phyloP scores from a whole-genome alignment of 2,888 invertebrate genomes.

The Epiblema foenella region DNA sequence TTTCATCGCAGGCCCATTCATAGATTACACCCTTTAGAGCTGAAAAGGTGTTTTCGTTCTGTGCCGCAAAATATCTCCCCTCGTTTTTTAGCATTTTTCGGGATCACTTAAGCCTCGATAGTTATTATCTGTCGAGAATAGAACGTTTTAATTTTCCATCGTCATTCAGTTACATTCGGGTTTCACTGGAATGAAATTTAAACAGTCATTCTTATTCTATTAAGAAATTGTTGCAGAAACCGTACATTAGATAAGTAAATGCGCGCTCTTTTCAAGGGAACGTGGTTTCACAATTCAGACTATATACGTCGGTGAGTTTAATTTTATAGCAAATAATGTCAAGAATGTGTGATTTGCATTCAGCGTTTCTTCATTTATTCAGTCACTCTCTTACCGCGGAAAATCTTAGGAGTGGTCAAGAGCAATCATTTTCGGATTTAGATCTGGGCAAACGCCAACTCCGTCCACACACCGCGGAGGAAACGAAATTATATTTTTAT shows the following conservation, averaged over 20 bases:
- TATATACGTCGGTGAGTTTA: neutral
- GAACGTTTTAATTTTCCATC: slow-evolving; percentile 82
- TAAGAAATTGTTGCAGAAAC: slow-evolving; percentile 57
- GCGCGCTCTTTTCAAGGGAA: neutral
- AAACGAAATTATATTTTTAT: slow-evolving; percentile 48
- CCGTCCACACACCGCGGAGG: slow-evolving; percentile 58
- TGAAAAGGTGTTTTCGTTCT: slow-evolving; percentile 85
- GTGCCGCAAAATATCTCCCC: slow-evolving; percentile 80
- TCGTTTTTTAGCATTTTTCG: slow-evolving; percentile 72
- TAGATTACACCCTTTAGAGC: slow-evolving; percentile 59
- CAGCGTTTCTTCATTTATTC: slow-evolving; percentile 20
- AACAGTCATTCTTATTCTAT: slow-evolving; percentile 77
- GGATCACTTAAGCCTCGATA: slow-evolving; percentile 83
- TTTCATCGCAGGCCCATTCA: slow-evolving; percentile 77
- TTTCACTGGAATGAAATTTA: slow-evolving; percentile 68
- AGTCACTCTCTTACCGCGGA: slow-evolving; percentile 52
- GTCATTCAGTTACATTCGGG: slow-evolving; percentile 79
- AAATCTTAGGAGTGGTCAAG: slow-evolving; percentile 76
- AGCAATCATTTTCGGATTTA: slow-evolving; percentile 71
- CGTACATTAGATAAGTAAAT: slow-evolving; percentile 38
- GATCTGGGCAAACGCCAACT: slow-evolving; percentile 76
- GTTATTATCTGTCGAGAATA: slow-evolving; percentile 76
- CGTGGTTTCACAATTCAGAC: slow-evolving; percentile 3
- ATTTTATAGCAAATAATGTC: neutral
- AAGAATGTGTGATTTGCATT: slow-evolving; percentile 23